phyloP scores from a whole-genome alignment of 2,888 invertebrate species.

The Sepioteuthis lessoniana region DNA sequence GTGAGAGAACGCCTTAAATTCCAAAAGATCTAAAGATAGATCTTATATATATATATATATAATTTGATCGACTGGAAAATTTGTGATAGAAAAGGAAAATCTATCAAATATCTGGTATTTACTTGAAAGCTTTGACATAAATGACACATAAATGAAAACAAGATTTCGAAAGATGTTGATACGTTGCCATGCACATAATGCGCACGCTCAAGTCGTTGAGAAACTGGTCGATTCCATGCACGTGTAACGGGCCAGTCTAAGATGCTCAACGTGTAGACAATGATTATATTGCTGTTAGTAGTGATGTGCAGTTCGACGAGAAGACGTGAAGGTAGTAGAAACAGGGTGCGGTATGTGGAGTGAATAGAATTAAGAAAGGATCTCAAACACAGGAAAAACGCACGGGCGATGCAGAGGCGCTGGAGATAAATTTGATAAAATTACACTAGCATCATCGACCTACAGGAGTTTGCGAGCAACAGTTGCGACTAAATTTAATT shows the following conservation, averaged over 20 bases:
- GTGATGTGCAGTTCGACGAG: neutral
- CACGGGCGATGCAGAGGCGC: neutral
- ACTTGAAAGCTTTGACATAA: neutral
- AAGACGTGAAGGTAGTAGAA: neutral
- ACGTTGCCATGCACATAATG: neutral
- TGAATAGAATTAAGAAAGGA: neutral
- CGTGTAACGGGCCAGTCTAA: neutral
- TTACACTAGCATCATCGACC: neutral
- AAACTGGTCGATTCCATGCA: neutral
- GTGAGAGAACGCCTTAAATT: neutral
- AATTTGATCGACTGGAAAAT: neutral
- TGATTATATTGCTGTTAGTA: neutral
- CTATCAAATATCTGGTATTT: neutral
- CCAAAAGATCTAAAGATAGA: neutral
- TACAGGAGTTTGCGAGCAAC: conserved; percentile 33
- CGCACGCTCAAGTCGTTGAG: neutral
- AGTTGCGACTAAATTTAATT: neutral
- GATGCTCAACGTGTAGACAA: neutral
- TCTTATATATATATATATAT: neutral
- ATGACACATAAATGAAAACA: neutral
- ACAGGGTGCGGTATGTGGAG: neutral
- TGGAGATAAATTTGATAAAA: conserved; percentile 1
- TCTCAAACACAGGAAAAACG: neutral
- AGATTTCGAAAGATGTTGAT: neutral
- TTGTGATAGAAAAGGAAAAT: neutral